These are phyloP conservation scores for Anodontia alba DNA, from an alignment of 2,888 invertebrate species.

Conservation along the genomic window DNA sequence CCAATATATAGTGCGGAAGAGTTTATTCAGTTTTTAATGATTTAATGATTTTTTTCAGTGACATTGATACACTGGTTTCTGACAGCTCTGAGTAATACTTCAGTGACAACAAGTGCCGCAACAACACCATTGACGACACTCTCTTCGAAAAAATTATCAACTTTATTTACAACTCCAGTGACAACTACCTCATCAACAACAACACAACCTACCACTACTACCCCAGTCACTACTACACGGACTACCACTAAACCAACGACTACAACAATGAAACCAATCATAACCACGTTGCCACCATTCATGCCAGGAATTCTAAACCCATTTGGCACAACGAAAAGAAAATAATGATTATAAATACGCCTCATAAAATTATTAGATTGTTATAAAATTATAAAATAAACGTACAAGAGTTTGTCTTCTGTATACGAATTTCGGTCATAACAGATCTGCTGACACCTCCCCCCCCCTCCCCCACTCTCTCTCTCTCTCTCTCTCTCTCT, in stretches of 20 bases:
- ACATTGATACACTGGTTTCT: conserved; percentile 25
- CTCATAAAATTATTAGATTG: too few relatives aligned
- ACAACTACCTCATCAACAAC: conserved; percentile 27
- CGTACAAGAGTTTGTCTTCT: too few relatives aligned
- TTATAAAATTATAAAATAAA: too few relatives aligned
- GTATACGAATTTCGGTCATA: too few relatives aligned
- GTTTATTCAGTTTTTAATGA: too few relatives aligned
- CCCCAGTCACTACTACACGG: neutral
- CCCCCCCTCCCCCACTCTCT: too few relatives aligned
- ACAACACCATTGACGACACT: conserved; percentile 16
- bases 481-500: too few relatives aligned
- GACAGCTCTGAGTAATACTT: conserved; percentile 14
- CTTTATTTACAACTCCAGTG: neutral
- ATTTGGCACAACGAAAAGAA: conserved; percentile 28
- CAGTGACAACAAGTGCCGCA: conserved; percentile 6
- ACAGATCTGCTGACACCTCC: too few relatives aligned
- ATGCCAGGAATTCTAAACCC: conserved; percentile 42
- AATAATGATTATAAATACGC: too few relatives aligned
- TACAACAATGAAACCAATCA: neutral
- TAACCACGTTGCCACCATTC: conserved; percentile 11
- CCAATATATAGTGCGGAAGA: too few relatives aligned
- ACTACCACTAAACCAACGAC: conserved; percentile 4
- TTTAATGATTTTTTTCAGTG: too few relatives aligned
- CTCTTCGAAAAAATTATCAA: neutral
- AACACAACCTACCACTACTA: neutral